These are phyloP conservation scores for Thyatira batis DNA, from an alignment of 2,888 invertebrate genomes.

Conservation along the genomic window DNA sequence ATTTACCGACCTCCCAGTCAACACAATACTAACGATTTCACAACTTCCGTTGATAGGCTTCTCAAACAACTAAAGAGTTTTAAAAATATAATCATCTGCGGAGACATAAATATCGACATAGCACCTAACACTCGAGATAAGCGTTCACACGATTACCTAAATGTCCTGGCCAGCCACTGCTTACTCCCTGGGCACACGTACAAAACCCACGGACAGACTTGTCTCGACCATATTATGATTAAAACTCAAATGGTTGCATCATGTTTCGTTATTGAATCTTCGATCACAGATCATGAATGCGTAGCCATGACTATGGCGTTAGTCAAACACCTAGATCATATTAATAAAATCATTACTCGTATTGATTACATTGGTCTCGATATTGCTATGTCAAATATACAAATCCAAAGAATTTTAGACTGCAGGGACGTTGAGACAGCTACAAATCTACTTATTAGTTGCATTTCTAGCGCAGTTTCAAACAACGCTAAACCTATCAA, in stretches of 20 bases:
- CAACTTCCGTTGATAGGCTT: constrained; percentile 5
- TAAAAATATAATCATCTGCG: constrained; percentile 21
- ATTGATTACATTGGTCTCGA: no score
- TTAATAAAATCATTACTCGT: no score
- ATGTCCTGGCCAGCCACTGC: constrained; percentile 19
- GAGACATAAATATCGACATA: constrained; percentile 21
- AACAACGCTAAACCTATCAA: no score
- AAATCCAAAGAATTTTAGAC: no score
- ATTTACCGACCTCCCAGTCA: constrained; percentile 17
- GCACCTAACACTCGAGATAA: neutral
- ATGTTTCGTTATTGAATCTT: constrained; percentile 6
- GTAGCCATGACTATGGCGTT: no score
- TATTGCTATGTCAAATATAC: no score
- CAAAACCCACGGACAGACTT: constrained; percentile 15
- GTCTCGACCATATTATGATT: constrained; percentile 22
- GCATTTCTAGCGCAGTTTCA: no score
- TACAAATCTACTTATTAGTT: no score
- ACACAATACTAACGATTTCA: constrained; percentile 8
- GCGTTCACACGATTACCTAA: constrained; percentile 16
- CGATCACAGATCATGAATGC: constrained; percentile 7
- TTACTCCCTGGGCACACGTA: constrained; percentile 19
- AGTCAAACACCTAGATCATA: no score
- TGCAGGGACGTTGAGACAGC: no score
- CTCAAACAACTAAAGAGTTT: neutral
- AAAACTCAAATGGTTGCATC: constrained; percentile 13